Conservation (phyloP, 2,797 vertebrate genomes). For the Agapornis canus region DNA sequence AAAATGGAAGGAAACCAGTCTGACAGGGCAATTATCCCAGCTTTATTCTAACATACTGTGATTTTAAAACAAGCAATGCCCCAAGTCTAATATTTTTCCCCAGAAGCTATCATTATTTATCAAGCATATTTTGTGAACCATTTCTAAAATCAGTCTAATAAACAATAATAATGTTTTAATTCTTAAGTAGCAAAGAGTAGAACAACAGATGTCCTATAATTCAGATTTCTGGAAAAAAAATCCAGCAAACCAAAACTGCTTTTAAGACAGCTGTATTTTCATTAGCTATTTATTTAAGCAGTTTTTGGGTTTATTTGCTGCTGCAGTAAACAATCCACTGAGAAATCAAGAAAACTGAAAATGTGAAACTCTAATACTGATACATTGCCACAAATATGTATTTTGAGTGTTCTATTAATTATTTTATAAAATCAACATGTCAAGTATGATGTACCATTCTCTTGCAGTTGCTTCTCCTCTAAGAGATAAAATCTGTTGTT, state of each 20-base stretch:
- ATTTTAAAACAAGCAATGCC: slow-evolving; percentile 12
- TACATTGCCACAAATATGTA: background rate
- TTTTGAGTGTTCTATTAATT: background rate
- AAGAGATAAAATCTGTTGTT: background rate
- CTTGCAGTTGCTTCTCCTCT: background rate
- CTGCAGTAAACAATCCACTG: background rate
- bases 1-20: background rate
- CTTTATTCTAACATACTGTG: background rate
- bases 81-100: background rate
- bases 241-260: background rate
- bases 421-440: background rate
- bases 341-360: background rate
- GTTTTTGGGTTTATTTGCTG: background rate
- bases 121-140: background rate
- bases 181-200: background rate
- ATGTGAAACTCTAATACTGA: background rate
- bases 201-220: background rate
- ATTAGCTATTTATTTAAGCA: background rate
- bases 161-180: background rate
- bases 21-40: background rate
- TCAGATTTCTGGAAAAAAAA: background rate
- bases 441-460: background rate
- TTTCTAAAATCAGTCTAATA: slow-evolving; percentile 2
- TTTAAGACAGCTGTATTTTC: slow-evolving; percentile 1
- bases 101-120: slow-evolving; percentile 4